Evolutionary conservation across 1,140 invertebrate genomes (phyloP).

Genomic region (Cydia fagiglandana): DNA sequence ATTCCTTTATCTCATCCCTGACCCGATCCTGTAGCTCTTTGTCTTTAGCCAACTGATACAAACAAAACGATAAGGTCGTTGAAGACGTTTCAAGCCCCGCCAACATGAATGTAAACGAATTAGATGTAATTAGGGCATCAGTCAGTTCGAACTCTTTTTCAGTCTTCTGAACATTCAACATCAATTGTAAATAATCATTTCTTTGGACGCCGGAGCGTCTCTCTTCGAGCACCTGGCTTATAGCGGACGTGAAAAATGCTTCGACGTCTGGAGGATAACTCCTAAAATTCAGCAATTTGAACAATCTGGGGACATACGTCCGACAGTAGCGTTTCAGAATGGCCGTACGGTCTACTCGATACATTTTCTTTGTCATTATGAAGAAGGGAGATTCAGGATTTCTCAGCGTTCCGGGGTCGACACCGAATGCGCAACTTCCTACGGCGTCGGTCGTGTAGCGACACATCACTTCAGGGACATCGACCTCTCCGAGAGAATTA

Average conservation of each 20-base stretch:
- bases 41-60: conserved; percentile 80
- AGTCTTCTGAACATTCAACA: conserved; percentile 67
- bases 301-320: conserved; percentile 64
- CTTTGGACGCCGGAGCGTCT: conserved; percentile 55
- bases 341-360: conserved; percentile 56
- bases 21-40: conserved; percentile 79
- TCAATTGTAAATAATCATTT: conserved; percentile 68
- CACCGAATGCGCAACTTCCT: conserved; percentile 72
- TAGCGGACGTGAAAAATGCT: conserved; percentile 67
- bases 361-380: conserved; percentile 71
- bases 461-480: conserved; percentile 63
- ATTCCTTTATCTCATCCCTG: conserved; percentile 76
- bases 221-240: conserved; percentile 65
- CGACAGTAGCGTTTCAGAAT: conserved; percentile 69
- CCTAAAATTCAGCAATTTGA: conserved; percentile 68
- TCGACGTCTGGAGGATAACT: conserved; percentile 66
- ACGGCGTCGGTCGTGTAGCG: conserved; percentile 73
- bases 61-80: conserved; percentile 76
- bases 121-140: conserved; percentile 73
- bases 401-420: conserved; percentile 66
- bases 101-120: conserved; percentile 79
- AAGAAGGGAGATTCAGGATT: conserved; percentile 66
- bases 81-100: conserved; percentile 82
- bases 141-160: conserved; percentile 66
- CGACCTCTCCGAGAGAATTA: conserved; percentile 53